These are phyloP conservation scores for Enteromius paludinosus DNA, from an alignment of 2,797 vertebrate genomes.

Conservation along the genomic window DNA sequence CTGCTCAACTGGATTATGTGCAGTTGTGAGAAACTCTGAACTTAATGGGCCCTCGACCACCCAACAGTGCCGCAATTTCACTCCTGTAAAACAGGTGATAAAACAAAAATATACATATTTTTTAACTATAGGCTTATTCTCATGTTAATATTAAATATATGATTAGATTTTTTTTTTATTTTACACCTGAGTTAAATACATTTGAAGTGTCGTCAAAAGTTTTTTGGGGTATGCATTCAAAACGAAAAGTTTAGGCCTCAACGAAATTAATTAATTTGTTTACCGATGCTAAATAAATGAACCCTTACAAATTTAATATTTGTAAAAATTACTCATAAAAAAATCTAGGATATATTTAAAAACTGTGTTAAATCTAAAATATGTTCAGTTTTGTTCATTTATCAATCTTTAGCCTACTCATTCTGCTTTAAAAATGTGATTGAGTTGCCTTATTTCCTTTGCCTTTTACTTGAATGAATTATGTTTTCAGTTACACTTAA, in stretches of 20 bases:
- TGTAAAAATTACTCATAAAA: background rate
- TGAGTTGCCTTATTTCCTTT: conserved; percentile 1
- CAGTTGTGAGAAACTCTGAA: conserved; percentile 31
- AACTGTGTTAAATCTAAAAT: background rate
- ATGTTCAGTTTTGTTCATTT: background rate
- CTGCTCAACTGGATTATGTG: conserved; percentile 75
- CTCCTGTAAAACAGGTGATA: background rate
- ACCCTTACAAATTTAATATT: background rate
- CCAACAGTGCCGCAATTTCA: conserved; percentile 10
- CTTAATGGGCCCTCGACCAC: conserved; percentile 39
- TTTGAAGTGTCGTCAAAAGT: background rate
- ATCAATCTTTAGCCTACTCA: background rate
- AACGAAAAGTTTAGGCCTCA: conserved; percentile 34
- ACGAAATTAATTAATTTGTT: background rate
- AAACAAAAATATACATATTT: background rate
- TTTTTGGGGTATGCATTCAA: background rate
- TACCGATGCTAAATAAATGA: background rate
- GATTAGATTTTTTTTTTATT: background rate
- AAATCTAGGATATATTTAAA: background rate
- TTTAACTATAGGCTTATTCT: background rate
- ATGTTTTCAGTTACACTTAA: background rate
- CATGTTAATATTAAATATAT: background rate
- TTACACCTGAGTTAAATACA: background rate
- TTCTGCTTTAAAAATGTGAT: background rate
- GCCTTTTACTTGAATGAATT: background rate